Evolutionary conservation across 2,113 vertebrate species (phyloP).

Genomic region (Otus sunia): DNA sequence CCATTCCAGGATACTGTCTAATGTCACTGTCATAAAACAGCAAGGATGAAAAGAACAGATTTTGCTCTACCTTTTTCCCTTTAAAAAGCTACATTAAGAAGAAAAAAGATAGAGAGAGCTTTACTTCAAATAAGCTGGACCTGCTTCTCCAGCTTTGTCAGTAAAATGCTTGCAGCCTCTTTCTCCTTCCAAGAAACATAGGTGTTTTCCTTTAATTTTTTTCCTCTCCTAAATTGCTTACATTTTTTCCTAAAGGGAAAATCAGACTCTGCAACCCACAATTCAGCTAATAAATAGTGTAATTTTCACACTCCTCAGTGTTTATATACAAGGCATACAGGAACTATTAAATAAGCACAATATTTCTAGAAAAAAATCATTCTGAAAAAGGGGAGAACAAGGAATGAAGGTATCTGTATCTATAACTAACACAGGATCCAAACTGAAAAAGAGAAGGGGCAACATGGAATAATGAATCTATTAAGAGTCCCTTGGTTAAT

Average conservation of each 20-base stretch:
- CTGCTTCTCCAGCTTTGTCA: not conserved
- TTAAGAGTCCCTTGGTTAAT: conserved; percentile 48
- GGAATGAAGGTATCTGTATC: not conserved
- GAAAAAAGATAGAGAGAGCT: not conserved
- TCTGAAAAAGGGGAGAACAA: not conserved
- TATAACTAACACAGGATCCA: not conserved
- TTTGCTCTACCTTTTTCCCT: not conserved
- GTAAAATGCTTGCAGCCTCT: not conserved
- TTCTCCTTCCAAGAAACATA: not conserved
- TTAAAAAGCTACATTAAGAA: not conserved
- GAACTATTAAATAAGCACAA: not conserved
- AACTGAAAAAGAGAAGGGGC: not conserved
- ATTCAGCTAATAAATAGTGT: not conserved
- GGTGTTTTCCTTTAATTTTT: not conserved
- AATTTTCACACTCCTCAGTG: not conserved
- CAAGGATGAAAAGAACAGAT: not conserved
- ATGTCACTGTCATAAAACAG: not conserved
- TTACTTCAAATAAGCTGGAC: not conserved
- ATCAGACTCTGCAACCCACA: not conserved
- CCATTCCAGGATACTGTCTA: not conserved
- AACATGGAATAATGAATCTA: not conserved
- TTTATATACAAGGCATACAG: not conserved
- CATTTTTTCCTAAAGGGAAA: not conserved
- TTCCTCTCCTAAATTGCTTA: not conserved
- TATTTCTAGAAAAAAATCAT: not conserved